Conservation (phyloP, 2,797 vertebrate genomes). For the Intellagama lesueurii region DNA sequence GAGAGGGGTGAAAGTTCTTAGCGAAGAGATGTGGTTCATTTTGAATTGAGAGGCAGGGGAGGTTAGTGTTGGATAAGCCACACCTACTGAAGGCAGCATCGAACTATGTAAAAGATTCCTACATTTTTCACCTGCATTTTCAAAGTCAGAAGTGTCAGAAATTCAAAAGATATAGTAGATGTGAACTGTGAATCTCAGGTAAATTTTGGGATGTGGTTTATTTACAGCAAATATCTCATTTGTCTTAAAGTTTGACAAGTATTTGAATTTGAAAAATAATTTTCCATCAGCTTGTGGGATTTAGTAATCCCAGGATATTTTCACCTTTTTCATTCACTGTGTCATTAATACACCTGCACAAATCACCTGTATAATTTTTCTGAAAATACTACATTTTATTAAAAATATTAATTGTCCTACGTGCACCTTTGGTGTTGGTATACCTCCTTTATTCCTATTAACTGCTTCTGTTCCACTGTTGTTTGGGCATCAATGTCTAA, state of each 20-base stretch:
- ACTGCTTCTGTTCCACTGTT: not conserved
- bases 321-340: not conserved
- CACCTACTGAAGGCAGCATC: no score
- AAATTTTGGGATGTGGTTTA: not conserved
- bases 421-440: not conserved
- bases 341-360: not conserved
- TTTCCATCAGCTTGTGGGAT: not conserved
- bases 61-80: not conserved
- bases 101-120: no score
- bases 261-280: not conserved
- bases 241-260: not conserved
- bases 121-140: no score
- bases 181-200: not conserved
- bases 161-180: not conserved
- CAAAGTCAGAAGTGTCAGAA: not conserved
- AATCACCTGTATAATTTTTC: not conserved
- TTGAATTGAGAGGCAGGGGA: not conserved
- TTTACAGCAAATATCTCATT: not conserved
- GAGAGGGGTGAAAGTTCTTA: no score
- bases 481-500: not conserved
- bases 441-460: not conserved
- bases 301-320: not conserved
- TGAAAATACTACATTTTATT: not conserved
- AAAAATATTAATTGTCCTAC: not conserved
- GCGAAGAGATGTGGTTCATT: not conserved